Evolutionary conservation across 2,888 invertebrate genomes (phyloP), one percentile per base, ranked within the genome.

Genomic region (Liodrosophila aerea): DNA sequence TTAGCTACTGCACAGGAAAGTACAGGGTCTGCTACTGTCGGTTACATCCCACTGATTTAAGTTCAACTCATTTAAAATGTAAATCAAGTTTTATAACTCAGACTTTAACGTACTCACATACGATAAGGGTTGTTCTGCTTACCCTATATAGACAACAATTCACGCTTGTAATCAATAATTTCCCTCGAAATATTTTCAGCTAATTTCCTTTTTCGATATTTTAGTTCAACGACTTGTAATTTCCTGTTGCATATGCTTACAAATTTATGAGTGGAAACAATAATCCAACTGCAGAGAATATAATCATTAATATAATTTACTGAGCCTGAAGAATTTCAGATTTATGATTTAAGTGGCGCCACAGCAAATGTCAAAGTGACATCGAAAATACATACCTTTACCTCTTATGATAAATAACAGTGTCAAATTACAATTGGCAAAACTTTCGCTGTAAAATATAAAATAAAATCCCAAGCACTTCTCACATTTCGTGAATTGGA

Each of bases 371-470:
- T n/a, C n/a, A 62, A 80, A 73, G 67, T 33, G 77, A 75, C 68
- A 68, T 52, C 52, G 57, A 60, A 30, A 34, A 45, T 12, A n/a
- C n/a, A n/a, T n/a, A 43, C 16, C 40, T 22, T 12, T 41, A 18
- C 18, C 40, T 46, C 69, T 58, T 52, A 63, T 75, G 74, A 72
- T 76, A 57, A 70, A 75, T 67, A 67, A 60, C 37, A 51, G 60
- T 73, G 64, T 77, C 77, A 58, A 80, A 75, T 77, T 76, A 80
- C 76, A 11, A 40, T 47, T 56, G 54, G 22, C 47, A 12, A 56
- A 67, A 73, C 70, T 75, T 75, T 76, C 66, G 75, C 66, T 52
- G 9, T 45, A 54, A n/a, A 13, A 39, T 34, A 12, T 16, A 37
- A 40, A 11, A 7, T 36, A 33, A 36, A 41, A 51, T 33, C 12